Percentiles rank a stretch among this genome's conserved stretches.
phyloP scores from a whole-genome alignment of 1,140 invertebrate species.

The Achatina immaculata region DNA sequence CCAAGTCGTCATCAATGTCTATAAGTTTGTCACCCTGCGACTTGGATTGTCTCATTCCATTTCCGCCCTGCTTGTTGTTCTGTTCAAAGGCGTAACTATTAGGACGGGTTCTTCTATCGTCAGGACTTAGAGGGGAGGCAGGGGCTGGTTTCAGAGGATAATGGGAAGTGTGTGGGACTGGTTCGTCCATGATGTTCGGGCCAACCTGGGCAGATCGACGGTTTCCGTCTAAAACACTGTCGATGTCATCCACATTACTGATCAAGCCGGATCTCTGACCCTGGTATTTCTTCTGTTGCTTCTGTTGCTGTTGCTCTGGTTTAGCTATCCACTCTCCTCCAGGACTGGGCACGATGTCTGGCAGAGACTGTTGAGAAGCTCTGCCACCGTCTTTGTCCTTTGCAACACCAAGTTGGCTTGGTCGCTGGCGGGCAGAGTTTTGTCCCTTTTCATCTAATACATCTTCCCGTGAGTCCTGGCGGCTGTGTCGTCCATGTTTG shows the following conservation, averaged over 20 bases:
- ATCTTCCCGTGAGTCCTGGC: slow-evolving; percentile 61
- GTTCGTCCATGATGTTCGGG: slow-evolving; percentile 59
- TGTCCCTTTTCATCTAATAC: slow-evolving; percentile 53
- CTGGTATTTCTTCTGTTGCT: slow-evolving; percentile 44
- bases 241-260: slow-evolving; percentile 62
- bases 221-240: slow-evolving; percentile 53
- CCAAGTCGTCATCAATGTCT: slow-evolving; percentile 55
- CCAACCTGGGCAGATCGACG: slow-evolving; percentile 42
- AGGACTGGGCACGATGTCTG: slow-evolving; percentile 57
- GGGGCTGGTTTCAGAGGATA: slow-evolving; percentile 60
- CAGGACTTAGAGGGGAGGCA: slow-evolving; percentile 33
- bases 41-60: slow-evolving; percentile 40
- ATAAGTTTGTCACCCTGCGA: slow-evolving; percentile 56
- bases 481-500: slow-evolving; percentile 51
- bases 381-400: slow-evolving; percentile 35
- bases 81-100: slow-evolving; percentile 50
- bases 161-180: slow-evolving; percentile 57
- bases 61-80: slow-evolving; percentile 9
- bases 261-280: slow-evolving; percentile 54
- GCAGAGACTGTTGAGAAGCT: slow-evolving; percentile 54
- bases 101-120: slow-evolving; percentile 36
- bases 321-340: slow-evolving; percentile 28
- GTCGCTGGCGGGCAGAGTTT: slow-evolving; percentile 44
- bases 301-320: slow-evolving; percentile 37
- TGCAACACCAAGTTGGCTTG: slow-evolving; percentile 54